Conservation (phyloP, 2,113 vertebrate species). For the Lagopus leucura region DNA sequence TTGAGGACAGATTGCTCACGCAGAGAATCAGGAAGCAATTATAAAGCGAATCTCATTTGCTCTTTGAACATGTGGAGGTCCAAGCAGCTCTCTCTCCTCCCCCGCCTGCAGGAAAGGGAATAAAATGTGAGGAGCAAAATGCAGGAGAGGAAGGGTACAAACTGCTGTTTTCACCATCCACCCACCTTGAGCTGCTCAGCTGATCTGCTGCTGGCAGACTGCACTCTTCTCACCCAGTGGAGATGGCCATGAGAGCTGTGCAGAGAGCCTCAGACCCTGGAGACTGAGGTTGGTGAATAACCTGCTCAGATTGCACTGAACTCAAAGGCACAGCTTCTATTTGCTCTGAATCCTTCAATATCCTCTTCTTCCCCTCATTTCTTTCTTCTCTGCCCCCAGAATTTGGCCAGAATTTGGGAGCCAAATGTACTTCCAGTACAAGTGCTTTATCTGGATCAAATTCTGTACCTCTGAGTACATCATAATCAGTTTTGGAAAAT, state of each 20-base stretch:
- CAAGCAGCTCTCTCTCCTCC: background rate
- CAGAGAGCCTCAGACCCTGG: background rate
- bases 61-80: background rate
- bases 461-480: background rate
- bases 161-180: background rate
- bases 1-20: background rate
- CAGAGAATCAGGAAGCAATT: background rate
- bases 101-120: rapidly evolving
- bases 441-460: background rate
- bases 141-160: background rate
- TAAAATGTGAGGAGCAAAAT: background rate
- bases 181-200: background rate
- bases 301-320: background rate
- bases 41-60: background rate
- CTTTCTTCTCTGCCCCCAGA: background rate
- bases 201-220: slow-evolving; percentile 3
- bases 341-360: background rate
- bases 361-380: background rate
- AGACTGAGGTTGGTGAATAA: background rate
- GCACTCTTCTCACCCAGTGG: background rate
- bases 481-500: background rate
- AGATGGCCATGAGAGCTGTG: background rate
- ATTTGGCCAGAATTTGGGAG: background rate
- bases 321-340: background rate
- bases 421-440: background rate